Evolutionary conservation across 2,797 vertebrate species (phyloP), one percentile per base, ranked within the genome.

Genomic region (Lepus oiostolus): DNA sequence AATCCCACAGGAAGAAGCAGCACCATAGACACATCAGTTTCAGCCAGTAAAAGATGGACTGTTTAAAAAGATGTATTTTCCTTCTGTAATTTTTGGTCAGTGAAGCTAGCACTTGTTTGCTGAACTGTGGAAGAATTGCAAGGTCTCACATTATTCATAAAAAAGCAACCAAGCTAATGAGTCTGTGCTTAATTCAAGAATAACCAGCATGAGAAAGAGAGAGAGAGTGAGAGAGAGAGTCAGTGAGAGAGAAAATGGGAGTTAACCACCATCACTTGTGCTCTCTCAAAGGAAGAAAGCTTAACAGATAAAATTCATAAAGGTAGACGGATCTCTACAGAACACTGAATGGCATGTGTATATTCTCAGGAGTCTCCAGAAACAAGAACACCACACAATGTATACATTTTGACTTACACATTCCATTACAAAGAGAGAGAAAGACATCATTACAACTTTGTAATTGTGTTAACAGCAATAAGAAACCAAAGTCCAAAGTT

Each of bases 141-240:
- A 96, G 95, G 97, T 98, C 91, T 91, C 96, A 85, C 90, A 93
- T 81, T 91, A 97, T 97, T 97, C 98, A 97, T 94, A 97, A 98
- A 97, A 98, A 98, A 98, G 98, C 97, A 98, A 98, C 97, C 81
- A 95, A 97, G 97, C 95, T 93, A 97, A 98, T 74, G 93, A 97
- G 97, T 98, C 98, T 98, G 98, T 96, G 98, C 97, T 98, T 97
- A 97, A 98, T 98, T 98, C 98, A 98, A 98, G 98, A 97, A 97
- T 97, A 97, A 97, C 96, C 98, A 98, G 97, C 97, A 97, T 91
- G 95, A 97, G 13, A 58, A 86, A 97, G 96, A 90, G 17, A 1
- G 54, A 58, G 54, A 1, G 54, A 47, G 42, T 2, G 42, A 47
- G 42, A 42, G 42, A 42, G 42, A 42, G 42, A 42, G 42, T 32